A percentile compares a stretch with the other conserved stretches of the same genome.
These are phyloP conservation scores for Hippocampus barbouri DNA, from an alignment of 2,113 vertebrate genomes.

Conservation along the genomic window DNA sequence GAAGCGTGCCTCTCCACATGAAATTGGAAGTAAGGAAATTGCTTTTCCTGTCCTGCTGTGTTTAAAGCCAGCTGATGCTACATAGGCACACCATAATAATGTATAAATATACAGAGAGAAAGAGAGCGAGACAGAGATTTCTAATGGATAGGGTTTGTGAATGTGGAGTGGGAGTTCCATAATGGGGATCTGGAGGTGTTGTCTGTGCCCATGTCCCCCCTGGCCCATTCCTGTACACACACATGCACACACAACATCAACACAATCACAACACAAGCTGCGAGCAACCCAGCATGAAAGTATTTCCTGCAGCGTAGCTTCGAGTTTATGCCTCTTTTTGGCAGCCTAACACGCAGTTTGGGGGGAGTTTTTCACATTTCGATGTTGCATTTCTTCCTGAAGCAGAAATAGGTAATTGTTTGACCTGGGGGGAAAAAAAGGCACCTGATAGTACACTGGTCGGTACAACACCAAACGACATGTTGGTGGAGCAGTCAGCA, in stretches of 20 bases:
- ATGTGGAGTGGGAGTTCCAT: slow-evolving; percentile 56
- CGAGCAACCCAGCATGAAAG: slow-evolving; percentile 13
- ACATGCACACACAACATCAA: slow-evolving; percentile 15
- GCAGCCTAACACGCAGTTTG: background rate
- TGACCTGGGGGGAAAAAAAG: background rate
- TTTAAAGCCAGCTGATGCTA: slow-evolving; percentile 27
- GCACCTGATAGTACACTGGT: background rate
- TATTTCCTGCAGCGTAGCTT: slow-evolving; percentile 13
- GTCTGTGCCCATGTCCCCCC: slow-evolving; percentile 16
- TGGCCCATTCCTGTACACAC: slow-evolving; percentile 51
- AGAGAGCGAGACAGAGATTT: slow-evolving; percentile 12
- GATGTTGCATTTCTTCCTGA: background rate
- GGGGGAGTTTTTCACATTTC: background rate
- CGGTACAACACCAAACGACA: background rate
- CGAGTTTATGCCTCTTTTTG: slow-evolving; percentile 5
- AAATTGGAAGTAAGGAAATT: slow-evolving; percentile 45
- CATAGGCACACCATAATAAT: slow-evolving; percentile 31
- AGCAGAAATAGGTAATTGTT: background rate
- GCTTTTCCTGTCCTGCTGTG: slow-evolving; percentile 46
- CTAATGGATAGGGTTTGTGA: slow-evolving; percentile 45
- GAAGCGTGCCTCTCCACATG: slow-evolving; percentile 19
- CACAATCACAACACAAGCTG: slow-evolving; percentile 3
- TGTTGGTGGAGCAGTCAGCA: background rate
- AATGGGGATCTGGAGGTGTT: slow-evolving; percentile 25
- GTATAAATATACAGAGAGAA: slow-evolving; percentile 14